These are phyloP conservation scores for Pteropus rufus DNA, from an alignment of 2,797 vertebrate genomes.

Conservation along the genomic window DNA sequence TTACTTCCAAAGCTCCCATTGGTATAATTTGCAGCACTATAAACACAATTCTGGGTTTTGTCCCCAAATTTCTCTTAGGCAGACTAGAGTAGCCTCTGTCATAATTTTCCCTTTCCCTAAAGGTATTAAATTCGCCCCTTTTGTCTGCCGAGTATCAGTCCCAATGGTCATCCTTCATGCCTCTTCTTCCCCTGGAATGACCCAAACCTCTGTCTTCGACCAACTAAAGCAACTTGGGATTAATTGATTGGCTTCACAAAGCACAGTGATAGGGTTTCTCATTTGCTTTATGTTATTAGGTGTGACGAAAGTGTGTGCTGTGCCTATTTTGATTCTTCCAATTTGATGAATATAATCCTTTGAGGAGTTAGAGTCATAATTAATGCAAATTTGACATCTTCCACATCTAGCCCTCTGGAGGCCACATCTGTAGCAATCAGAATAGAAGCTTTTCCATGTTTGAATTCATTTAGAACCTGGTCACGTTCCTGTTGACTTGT, in stretches of 20 bases:
- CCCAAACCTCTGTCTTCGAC: constrained; percentile 96
- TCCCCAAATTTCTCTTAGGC: constrained; percentile 91
- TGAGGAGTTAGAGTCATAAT: constrained; percentile 99
- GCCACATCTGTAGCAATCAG: no score
- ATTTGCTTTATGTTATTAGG: constrained; percentile 99
- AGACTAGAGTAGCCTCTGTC: constrained; percentile 92
- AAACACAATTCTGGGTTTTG: constrained; percentile 93
- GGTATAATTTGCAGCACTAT: constrained; percentile 87
- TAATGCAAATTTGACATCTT: constrained; percentile 99
- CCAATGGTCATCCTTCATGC: constrained; percentile 92
- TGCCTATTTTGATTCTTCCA: constrained; percentile 99
- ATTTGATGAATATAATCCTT: constrained; percentile 99
- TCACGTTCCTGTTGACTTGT: constrained; percentile 97
- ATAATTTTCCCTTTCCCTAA: constrained; percentile 92
- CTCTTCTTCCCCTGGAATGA: constrained; percentile 92
- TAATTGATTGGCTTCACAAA: constrained; percentile 99
- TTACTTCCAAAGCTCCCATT: constrained; percentile 90
- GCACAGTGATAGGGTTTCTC: constrained; percentile 96
- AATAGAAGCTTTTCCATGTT: no score
- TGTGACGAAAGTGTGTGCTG: constrained; percentile 99
- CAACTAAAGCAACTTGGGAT: constrained; percentile 96
- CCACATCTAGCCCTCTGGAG: constrained; percentile 87
- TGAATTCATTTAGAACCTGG: constrained; percentile 88
- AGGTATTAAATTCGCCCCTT: constrained; percentile 93
- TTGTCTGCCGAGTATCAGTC: constrained; percentile 98